Percentiles rank a stretch among this genome's conserved stretches.
phyloP scores from a whole-genome alignment of 1,140 invertebrate species.

The Dufourea novaeangliae region DNA sequence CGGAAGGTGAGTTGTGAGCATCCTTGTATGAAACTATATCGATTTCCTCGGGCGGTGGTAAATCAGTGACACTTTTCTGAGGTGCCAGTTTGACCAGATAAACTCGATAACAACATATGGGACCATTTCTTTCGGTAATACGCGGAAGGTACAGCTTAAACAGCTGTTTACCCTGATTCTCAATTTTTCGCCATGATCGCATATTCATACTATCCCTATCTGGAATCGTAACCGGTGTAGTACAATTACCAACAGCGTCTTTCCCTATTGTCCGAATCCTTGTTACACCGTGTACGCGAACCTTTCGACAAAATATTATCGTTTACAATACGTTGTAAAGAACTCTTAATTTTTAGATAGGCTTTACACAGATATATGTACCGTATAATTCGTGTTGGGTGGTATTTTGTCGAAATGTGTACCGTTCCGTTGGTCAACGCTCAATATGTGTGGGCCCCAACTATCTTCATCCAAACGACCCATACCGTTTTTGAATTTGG shows the following conservation, averaged over 20 bases:
- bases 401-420: constrained; percentile 85
- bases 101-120: constrained; percentile 92
- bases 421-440: constrained; percentile 82
- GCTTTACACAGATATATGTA: constrained; percentile 66
- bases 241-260: constrained; percentile 83
- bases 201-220: constrained; percentile 84
- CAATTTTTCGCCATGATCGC: constrained; percentile 88
- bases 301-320: constrained; percentile 53
- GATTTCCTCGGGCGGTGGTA: constrained; percentile 86
- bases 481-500: constrained; percentile 84
- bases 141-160: constrained; percentile 88
- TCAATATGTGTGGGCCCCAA: constrained; percentile 84
- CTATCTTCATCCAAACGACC: constrained; percentile 81
- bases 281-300: constrained; percentile 85
- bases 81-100: constrained; percentile 88
- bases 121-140: constrained; percentile 91
- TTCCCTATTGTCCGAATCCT: constrained; percentile 86
- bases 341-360: not conserved
- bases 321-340: not conserved
- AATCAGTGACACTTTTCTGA: constrained; percentile 84
- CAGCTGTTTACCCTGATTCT: constrained; percentile 85
- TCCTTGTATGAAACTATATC: constrained; percentile 87
- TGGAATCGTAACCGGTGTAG: constrained; percentile 87
- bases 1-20: constrained; percentile 84
- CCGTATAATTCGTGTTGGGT: constrained; percentile 91